A percentile compares a stretch with the other conserved stretches of the same genome.
phyloP scores from a whole-genome alignment of 30 jellyfish, hydroid and myxozoan genomes.

The Catostylus mosaicus region DNA sequence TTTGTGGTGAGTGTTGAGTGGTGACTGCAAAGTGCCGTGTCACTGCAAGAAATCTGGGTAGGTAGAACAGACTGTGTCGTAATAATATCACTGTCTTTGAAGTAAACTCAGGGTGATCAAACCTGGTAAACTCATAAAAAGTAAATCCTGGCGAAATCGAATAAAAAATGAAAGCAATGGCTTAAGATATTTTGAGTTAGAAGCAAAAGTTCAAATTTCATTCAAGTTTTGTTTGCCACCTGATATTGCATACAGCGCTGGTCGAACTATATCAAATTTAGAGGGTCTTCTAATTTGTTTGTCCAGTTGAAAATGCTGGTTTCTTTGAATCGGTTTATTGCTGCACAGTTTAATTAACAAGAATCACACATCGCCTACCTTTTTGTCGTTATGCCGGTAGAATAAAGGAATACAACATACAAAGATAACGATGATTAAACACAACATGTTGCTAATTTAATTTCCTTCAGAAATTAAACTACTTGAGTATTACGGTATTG shows the following conservation, averaged over 20 bases:
- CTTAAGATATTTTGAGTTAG: too few species aligned
- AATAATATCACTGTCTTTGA: too few species aligned
- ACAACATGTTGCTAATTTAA: slow-evolving; percentile 27
- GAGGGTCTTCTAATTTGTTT: not conserved
- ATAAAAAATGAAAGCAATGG: too few species aligned
- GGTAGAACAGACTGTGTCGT: too few species aligned
- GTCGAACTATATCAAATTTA: too few species aligned
- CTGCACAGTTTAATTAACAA: not conserved
- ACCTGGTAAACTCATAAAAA: too few species aligned
- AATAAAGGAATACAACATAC: not conserved
- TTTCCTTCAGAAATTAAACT: slow-evolving; percentile 3
- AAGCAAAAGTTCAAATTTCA: not conserved
- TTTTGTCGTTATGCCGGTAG: not conserved
- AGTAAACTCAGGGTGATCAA: too few species aligned
- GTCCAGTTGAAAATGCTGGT: not conserved
- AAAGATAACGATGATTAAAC: not conserved
- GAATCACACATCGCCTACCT: too few species aligned
- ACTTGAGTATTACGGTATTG: not conserved
- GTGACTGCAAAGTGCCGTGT: too few species aligned
- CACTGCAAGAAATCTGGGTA: too few species aligned
- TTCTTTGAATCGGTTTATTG: not conserved
- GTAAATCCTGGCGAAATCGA: too few species aligned
- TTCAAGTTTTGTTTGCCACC: not conserved
- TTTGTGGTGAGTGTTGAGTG: too few species aligned
- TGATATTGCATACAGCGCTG: not conserved